phyloP scores from a whole-genome alignment of 2,113 vertebrate genomes.

The Aegotheles bennettii region DNA sequence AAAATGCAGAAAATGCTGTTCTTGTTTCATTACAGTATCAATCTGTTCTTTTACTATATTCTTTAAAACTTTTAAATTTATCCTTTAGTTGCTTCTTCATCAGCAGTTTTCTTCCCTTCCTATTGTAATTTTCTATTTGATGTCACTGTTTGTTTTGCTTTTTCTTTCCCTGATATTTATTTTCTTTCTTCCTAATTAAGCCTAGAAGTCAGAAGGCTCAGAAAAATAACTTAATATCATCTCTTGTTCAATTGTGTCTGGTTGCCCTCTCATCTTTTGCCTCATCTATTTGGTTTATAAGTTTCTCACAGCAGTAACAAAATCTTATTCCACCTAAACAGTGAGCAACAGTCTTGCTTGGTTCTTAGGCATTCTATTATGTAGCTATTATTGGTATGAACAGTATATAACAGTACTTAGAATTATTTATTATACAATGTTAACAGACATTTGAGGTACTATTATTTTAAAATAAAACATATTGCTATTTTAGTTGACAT shows the following conservation, averaged over 20 bases:
- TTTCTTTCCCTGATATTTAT: rapidly evolving
- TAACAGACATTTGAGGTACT: neutral
- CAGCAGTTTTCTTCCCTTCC: neutral
- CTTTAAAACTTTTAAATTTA: neutral
- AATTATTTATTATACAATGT: neutral
- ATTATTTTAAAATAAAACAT: neutral
- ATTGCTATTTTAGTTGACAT: neutral
- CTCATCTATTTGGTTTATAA: neutral
- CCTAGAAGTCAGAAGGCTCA: neutral
- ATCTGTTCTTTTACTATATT: neutral
- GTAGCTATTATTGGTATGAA: neutral
- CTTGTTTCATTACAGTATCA: neutral
- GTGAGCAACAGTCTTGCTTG: neutral
- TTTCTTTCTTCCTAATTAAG: neutral
- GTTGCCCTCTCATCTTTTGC: neutral
- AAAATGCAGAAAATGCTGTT: neutral
- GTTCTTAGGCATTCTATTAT: neutral
- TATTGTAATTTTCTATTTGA: neutral
- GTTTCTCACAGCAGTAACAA: neutral
- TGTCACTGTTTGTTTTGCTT: neutral
- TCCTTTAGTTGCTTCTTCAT: neutral
- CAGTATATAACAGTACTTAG: neutral
- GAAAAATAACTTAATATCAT: neutral
- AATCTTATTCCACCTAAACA: neutral
- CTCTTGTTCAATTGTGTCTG: neutral